Base-by-base conservation (phyloP, 2,113 vertebrate species). In the Astur gentilis region DNA sequence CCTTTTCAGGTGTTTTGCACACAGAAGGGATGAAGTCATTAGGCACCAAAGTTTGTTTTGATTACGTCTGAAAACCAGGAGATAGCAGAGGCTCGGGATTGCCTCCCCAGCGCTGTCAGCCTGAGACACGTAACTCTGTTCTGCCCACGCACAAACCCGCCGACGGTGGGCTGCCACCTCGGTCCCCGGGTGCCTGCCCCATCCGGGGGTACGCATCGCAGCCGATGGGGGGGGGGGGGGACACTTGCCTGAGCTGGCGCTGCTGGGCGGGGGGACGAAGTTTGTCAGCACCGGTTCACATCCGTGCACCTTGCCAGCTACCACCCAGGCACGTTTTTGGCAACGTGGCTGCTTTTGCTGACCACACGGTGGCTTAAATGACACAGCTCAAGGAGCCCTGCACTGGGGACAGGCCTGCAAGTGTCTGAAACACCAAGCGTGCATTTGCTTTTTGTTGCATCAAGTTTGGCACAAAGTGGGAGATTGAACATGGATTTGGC, bases 161-260 rank as follows among this genome's bases (percentile, higher is more conserved):
- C 1, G 2, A 15, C 1, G 17, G 36, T 3, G 7, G 4, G 57
- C 50, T 70, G 40, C 57, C 57, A 13, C 16, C 29, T 64, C 3
- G 0, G 20, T 50, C 23, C 22, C 21, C 0, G 0, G 40, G 25
- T 80, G 75, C 36, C 79, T 38, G 40, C 16, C 67, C 55, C 42
- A 45, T 34, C 42, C 50, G 22, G 27, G 54, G 34, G 8, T 47
- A 31, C 2, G 3, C 29, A 16, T 2, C 0, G 1, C 38, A 83
- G 76, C 23, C 1, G 1, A 45, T 0, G 0, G 14, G 10, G 38
- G n/a, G n/a, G n/a, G n/a, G n/a, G n/a, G n/a, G n/a, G n/a, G 40
- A 23, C 32, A 32, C 21, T 26, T 13, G 52, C 61, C n/a, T 38
- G 44, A 85, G 44, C 52, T 2, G 2, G 61, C 1, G 3, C 42